Evolutionary conservation across 2,797 vertebrate species (phyloP), one percentile per base, ranked within the genome.

Genomic region (Hypotaenidia okinawae): DNA sequence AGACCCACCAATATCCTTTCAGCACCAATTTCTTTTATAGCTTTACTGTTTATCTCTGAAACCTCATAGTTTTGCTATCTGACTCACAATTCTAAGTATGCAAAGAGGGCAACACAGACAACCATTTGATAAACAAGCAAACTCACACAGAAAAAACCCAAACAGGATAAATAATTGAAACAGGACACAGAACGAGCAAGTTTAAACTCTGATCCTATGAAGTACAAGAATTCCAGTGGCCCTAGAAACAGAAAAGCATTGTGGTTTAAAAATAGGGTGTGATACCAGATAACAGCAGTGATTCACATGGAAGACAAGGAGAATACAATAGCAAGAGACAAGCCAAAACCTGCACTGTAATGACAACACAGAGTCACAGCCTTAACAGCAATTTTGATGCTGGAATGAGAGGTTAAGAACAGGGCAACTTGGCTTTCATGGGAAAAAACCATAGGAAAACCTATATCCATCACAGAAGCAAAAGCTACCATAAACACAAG

Each of bases 271-370:
- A 96, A 83, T 79, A 85, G 90, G 96, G 96, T 87, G 94, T 95
- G 95, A 97, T 92, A 94, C 68, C 68, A 93, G 93, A 95, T 96
- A 97, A 94, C 89, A 96, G 75, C 33, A 15, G 64, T 97, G 96
- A 97, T 89, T 96, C 96, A 96, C 57, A 57, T 83, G 58, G 45
- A 94, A 92, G 86, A 93, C 89, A 95, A 93, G 81, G 61, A 77
- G 70, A 95, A 39, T 49, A 90, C 93, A 95, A 95, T 93, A 96
- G 70, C 89, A 90, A 70, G 23, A 85, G 81, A 83, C 96, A 95
- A 94, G 96, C 32, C 90, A 92, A 92, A 93, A 93, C 96, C 84
- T 95, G 96, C 68, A 68, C 18, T 80, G 81, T 74, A 95, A 96
- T 93, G 75, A 91, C 93, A 93, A 89, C 41, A 84, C 25, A 35